These are phyloP conservation scores for Tetanocera ferruginea DNA, from an alignment of 2,888 invertebrate species.

Conservation along the genomic window DNA sequence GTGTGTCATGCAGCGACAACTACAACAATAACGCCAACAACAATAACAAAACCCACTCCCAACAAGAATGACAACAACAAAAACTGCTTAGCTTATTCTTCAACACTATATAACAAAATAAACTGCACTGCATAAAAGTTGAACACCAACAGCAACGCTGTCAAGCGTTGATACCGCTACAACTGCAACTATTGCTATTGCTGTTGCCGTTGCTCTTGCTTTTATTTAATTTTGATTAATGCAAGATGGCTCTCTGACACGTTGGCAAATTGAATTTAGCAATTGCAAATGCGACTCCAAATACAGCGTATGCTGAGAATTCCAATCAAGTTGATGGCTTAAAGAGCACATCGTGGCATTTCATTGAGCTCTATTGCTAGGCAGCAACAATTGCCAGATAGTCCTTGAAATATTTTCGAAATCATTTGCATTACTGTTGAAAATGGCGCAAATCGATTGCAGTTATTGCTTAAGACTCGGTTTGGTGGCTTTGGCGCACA, in stretches of 20 bases:
- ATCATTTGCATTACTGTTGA: no score
- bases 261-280: constrained; percentile 46
- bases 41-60: neutral
- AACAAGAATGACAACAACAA: neutral
- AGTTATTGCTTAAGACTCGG: neutral
- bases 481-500: neutral
- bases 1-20: neutral
- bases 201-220: neutral
- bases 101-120: neutral
- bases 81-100: neutral
- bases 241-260: constrained; percentile 36
- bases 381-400: no score
- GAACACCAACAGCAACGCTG: neutral
- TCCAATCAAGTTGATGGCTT: constrained; percentile 1
- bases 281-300: constrained; percentile 32
- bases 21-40: neutral
- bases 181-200: neutral
- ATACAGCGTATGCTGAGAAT: neutral
- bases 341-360: neutral
- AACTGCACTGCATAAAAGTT: neutral
- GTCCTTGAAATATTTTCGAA: no score
- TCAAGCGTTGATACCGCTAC: neutral
- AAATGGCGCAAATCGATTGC: neutral
- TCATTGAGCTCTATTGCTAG: no score
- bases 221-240: constrained; percentile 45